Evolutionary conservation across 2,797 vertebrate genomes (phyloP).

Genomic region (Rhynchotus rufescens): DNA sequence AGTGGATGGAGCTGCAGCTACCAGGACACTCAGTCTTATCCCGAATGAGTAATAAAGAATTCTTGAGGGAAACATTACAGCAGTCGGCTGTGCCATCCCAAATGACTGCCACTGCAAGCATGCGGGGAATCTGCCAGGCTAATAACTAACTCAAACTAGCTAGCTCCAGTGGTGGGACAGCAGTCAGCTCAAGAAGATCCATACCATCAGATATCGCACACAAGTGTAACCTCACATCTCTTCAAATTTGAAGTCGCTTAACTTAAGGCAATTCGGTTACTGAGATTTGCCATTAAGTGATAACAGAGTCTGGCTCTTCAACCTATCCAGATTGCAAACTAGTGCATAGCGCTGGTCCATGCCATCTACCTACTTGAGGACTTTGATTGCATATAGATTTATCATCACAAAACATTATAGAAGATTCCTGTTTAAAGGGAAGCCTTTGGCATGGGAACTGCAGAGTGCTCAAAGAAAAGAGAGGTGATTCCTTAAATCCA

Average conservation of each 20-base stretch:
- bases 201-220: background rate
- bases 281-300: background rate
- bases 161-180: background rate
- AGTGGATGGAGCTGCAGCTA: background rate
- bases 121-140: background rate
- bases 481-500: background rate
- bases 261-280: background rate
- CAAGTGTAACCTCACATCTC: background rate
- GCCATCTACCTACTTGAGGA: background rate
- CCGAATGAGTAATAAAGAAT: conserved; percentile 33
- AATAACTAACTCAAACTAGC: background rate
- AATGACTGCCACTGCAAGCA: conserved; percentile 4
- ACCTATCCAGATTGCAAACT: background rate
- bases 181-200: background rate
- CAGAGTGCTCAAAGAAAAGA: background rate
- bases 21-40: background rate
- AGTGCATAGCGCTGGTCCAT: background rate
- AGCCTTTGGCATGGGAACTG: background rate
- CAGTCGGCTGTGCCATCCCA: conserved; percentile 40
- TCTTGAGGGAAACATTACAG: conserved; percentile 39
- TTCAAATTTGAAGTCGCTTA: background rate
- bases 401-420: background rate
- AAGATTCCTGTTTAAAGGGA: background rate
- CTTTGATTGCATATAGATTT: background rate
- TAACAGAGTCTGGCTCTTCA: background rate